Evolutionary conservation across 2,797 vertebrate species (phyloP), one percentile per base, ranked within the genome.

Genomic region (Anguilla pacifica): DNA sequence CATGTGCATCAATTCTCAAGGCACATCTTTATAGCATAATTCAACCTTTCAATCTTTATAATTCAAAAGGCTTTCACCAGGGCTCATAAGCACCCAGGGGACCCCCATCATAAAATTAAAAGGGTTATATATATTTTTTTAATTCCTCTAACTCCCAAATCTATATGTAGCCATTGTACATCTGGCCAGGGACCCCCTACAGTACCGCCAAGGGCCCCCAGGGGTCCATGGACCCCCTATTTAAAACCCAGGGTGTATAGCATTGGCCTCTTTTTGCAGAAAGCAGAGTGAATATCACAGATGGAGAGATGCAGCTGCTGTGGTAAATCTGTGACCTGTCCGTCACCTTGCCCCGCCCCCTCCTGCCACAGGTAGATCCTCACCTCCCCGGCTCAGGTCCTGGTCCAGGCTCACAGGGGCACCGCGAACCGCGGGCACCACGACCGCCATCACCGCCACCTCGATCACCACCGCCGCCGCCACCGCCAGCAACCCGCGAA

Each of bases 321-420:
- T 31, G 67, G 6, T 72, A 4, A n/a, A 13, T 4, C 0, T 31
- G 4, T 17, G 6, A 13, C 25, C 3, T 17, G 72, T 2, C 72
- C 28, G 15, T 67, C 72, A 39, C 19, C 10, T 13, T 22, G 6
- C 5, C 70, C 74, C 6, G 17, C 35, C 39, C 25, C 35, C 39
- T 22, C 77, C 43, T 81, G 13, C 19, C 13, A 39, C 74, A 70
- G 4, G 6, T 5, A 11, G 49, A 35, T 39, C 43, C 88, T 86
- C 86, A 88, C 88, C 85, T 67, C 46, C 61, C 49, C 51, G 6
- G 22, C 59, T 70, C 43, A 46, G 85, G 19, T 55, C 22, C 6
- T 39, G 64, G 22, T 86, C 46, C 22, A n/a, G 39, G 77, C 46
- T 70, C 19, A 87, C 6, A 1, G 85, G 82, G 25, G 86, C 83